Evolutionary conservation across 2,888 invertebrate species (phyloP).

Genomic region (Iselma pallidipennis): DNA sequence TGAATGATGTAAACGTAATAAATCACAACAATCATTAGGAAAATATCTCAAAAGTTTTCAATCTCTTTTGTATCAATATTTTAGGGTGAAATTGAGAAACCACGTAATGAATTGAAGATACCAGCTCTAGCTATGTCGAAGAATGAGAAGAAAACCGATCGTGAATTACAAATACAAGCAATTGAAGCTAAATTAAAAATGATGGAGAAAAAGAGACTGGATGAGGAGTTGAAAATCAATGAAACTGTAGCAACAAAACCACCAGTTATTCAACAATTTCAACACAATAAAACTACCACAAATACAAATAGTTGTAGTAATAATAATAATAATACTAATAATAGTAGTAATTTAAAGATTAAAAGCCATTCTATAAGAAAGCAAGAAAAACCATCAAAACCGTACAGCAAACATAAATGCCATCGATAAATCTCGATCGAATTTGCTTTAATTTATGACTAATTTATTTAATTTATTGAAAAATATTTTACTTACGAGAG

Average conservation of each 20-base stretch:
- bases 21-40: too few species aligned
- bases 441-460: not conserved
- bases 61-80: too few species aligned
- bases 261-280: constrained; percentile 72
- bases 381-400: constrained; percentile 38
- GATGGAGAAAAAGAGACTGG: constrained; percentile 68
- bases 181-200: constrained; percentile 85
- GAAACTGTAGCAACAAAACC: constrained; percentile 68
- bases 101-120: constrained; percentile 76
- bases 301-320: too few species aligned
- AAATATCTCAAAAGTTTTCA: too few species aligned
- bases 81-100: constrained; percentile 76
- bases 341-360: constrained; percentile 26
- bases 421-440: not conserved
- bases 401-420: constrained; percentile 33
- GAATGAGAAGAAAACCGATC: constrained; percentile 68
- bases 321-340: constrained; percentile 10
- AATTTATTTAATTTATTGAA: not conserved
- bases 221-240: constrained; percentile 74
- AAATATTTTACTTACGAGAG: too few species aligned
- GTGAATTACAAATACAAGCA: constrained; percentile 81
- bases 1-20: not conserved
- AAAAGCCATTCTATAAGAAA: constrained; percentile 24
- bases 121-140: constrained; percentile 73
- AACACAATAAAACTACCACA: constrained; percentile 59